Conservation (phyloP, 2,888 invertebrate species). For the Spialia ferax region DNA sequence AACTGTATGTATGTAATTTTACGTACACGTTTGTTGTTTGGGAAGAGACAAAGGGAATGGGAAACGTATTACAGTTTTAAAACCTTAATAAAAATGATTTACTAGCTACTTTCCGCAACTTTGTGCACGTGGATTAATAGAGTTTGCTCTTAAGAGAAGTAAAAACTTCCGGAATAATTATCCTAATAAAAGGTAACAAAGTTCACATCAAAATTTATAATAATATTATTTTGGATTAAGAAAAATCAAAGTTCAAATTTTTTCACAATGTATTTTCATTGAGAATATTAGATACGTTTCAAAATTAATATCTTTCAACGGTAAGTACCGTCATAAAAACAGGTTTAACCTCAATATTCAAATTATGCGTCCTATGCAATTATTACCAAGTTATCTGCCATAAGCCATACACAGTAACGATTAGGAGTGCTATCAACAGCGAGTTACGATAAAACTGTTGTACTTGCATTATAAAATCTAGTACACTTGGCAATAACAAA, state of each 20-base stretch:
- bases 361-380: neutral
- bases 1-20: neutral
- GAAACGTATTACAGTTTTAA: neutral
- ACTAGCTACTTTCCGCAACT: no score
- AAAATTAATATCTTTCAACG: neutral
- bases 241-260: no score
- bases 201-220: no score
- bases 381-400: constrained; percentile 13
- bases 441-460: constrained; percentile 14
- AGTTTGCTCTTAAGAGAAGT: no score
- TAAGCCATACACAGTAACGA: constrained; percentile 25
- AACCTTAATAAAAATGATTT: no score
- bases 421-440: constrained; percentile 14
- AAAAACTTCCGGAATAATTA: no score
- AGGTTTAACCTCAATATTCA: neutral
- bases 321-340: neutral
- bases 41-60: neutral
- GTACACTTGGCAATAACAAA: constrained; percentile 12
- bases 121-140: neutral
- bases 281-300: neutral
- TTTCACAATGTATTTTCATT: neutral
- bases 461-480: neutral
- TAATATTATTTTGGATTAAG: no score
- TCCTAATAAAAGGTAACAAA: no score
- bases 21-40: neutral